phyloP scores from a whole-genome alignment of 2,797 vertebrate species.

The Lophotriccus pileatus region DNA sequence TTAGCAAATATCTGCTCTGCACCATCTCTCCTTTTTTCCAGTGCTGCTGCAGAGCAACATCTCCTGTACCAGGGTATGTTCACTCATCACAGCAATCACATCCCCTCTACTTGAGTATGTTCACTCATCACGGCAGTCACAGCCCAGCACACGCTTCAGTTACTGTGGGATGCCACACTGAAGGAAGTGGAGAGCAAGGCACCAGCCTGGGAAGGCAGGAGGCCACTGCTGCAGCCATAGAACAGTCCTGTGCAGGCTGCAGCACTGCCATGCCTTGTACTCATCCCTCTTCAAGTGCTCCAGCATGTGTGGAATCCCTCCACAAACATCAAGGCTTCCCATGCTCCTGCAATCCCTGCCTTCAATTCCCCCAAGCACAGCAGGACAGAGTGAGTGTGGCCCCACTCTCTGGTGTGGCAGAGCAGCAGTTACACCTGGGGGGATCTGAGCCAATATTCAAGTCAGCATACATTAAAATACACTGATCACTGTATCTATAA shows the following conservation, averaged over 20 bases:
- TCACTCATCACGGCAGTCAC: neutral
- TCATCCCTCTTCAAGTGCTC: neutral
- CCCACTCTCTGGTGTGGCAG: accelerated
- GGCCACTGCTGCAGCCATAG: neutral
- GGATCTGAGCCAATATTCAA: neutral
- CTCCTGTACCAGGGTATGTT: neutral
- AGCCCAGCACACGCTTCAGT: neutral
- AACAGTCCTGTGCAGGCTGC: neutral
- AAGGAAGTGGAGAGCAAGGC: neutral
- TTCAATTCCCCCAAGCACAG: neutral
- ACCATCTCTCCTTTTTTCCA: neutral
- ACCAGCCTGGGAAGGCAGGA: neutral
- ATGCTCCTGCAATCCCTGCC: neutral
- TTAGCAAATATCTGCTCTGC: neutral
- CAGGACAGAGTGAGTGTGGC: accelerated
- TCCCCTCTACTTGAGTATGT: neutral
- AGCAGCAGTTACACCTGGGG: neutral
- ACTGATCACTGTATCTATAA: neutral
- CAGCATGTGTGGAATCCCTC: neutral
- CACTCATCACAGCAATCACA: neutral
- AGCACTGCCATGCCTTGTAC: neutral
- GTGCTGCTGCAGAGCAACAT: neutral
- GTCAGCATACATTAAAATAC: neutral
- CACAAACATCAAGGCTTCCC: neutral
- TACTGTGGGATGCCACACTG: accelerated